These are phyloP conservation scores for Apamea crenata DNA, from an alignment of 2,888 invertebrate species.

Conservation along the genomic window DNA sequence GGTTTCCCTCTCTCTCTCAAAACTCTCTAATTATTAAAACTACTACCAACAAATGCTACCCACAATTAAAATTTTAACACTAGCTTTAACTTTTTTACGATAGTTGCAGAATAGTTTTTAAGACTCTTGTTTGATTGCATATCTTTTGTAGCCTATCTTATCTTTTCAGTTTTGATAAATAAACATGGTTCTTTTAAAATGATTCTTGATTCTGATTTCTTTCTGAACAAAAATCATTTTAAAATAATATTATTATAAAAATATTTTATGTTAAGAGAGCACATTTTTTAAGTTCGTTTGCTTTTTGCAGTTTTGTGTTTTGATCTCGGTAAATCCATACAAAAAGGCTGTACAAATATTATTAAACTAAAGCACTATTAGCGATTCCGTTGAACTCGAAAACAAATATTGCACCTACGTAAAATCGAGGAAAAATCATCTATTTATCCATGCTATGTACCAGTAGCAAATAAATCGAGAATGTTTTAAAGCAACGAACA, in stretches of 20 bases:
- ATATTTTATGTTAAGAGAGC: not conserved
- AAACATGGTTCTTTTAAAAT: constrained; percentile 8
- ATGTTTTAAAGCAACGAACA: not conserved
- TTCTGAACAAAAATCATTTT: not conserved
- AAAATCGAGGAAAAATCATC: not conserved
- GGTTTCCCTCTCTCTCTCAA: not conserved
- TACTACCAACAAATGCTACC: not conserved
- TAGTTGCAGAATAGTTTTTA: not conserved
- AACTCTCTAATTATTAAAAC: constrained; percentile 10
- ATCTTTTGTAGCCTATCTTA: constrained; percentile 24
- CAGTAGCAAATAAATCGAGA: constrained; percentile 16
- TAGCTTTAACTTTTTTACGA: not conserved
- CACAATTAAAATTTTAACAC: not conserved
- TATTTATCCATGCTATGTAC: constrained; percentile 20
- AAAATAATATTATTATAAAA: not conserved
- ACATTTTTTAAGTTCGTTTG: not conserved
- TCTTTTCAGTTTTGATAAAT: constrained; percentile 26
- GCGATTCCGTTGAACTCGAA: constrained; percentile 17
- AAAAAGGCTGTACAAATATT: constrained; percentile 27
- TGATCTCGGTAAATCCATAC: not conserved
- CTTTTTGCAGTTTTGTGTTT: not conserved
- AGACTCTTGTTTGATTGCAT: not conserved
- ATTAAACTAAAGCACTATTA: constrained; percentile 9
- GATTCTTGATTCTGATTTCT: no score
- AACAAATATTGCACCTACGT: constrained; percentile 30